These are phyloP conservation scores for Ecliptopera silaceata DNA, from an alignment of 2,888 invertebrate genomes.

Conservation along the genomic window DNA sequence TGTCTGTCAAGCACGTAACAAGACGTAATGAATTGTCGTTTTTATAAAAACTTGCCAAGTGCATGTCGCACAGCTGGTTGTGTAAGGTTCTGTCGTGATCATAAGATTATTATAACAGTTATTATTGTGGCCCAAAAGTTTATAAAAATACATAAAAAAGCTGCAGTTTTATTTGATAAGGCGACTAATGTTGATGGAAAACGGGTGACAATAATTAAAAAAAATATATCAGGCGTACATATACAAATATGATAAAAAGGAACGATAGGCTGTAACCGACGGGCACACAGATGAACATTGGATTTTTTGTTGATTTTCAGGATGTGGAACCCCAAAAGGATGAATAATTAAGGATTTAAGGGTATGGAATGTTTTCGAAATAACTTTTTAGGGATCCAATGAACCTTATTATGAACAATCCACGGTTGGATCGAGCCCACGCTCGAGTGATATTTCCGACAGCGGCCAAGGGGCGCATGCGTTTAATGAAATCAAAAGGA, in stretches of 20 bases:
- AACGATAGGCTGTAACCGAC: too few relatives aligned
- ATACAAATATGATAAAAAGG: too few relatives aligned
- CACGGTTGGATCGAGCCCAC: slow-evolving; percentile 62
- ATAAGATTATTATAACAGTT: neutral
- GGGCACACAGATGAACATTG: too few relatives aligned
- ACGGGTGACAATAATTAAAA: too few relatives aligned
- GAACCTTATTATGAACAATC: slow-evolving; percentile 67
- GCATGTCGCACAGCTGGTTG: neutral
- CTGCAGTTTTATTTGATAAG: too few relatives aligned
- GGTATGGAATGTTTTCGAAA: slow-evolving; percentile 36
- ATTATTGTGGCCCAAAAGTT: neutral
- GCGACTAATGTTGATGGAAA: too few relatives aligned
- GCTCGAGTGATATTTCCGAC: slow-evolving; percentile 82
- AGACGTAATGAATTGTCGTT: slow-evolving; percentile 50
- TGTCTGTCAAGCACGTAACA: slow-evolving; percentile 60
- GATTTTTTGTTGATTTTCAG: too few relatives aligned
- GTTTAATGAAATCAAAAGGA: slow-evolving; percentile 83
- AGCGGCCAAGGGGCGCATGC: slow-evolving; percentile 77
- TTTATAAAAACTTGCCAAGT: slow-evolving; percentile 35
- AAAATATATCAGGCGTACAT: too few relatives aligned
- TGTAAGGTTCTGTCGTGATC: neutral
- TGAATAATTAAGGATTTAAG: slow-evolving; percentile 40
- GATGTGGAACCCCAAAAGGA: slow-evolving; percentile 22
- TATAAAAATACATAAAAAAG: too few relatives aligned
- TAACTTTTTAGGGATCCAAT: slow-evolving; percentile 44